Percentiles rank a stretch among this genome's conserved stretches.
Evolutionary conservation across 2,113 vertebrate genomes (phyloP).

Genomic region (Hyperopisus bebe): DNA sequence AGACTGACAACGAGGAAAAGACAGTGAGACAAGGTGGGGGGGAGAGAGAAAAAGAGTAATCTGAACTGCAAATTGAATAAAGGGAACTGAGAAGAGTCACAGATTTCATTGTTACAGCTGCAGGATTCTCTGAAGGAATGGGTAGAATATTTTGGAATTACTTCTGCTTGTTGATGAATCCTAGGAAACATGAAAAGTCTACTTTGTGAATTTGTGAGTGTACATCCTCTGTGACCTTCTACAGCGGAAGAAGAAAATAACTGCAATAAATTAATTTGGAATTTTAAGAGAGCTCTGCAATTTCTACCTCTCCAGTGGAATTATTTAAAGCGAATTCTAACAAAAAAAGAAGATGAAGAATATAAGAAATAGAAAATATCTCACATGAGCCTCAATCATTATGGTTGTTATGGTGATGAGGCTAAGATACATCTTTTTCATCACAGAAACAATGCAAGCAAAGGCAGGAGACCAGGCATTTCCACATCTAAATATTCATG

Average conservation of each 20-base stretch:
- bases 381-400: not conserved
- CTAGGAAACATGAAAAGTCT: not conserved
- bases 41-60: not conserved
- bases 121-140: slow-evolving; percentile 3
- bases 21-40: not conserved
- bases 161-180: not conserved
- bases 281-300: slow-evolving; percentile 6
- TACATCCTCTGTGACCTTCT: slow-evolving; percentile 13
- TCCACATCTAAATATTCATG: not conserved
- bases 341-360: not conserved
- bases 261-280: slow-evolving; percentile 23
- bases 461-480: not conserved
- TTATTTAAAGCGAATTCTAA: slow-evolving; percentile 11
- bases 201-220: slow-evolving; percentile 3
- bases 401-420: slow-evolving; percentile 12
- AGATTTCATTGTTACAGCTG: not conserved
- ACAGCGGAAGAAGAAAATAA: slow-evolving; percentile 8
- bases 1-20: not conserved
- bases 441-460: not conserved
- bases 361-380: not conserved
- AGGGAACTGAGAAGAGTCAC: not conserved
- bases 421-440: not conserved
- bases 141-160: not conserved
- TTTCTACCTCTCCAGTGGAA: not conserved
- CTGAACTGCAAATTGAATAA: not conserved